Evolutionary conservation across 1,140 invertebrate genomes (phyloP).

Genomic region (Rhysida immarginata): DNA sequence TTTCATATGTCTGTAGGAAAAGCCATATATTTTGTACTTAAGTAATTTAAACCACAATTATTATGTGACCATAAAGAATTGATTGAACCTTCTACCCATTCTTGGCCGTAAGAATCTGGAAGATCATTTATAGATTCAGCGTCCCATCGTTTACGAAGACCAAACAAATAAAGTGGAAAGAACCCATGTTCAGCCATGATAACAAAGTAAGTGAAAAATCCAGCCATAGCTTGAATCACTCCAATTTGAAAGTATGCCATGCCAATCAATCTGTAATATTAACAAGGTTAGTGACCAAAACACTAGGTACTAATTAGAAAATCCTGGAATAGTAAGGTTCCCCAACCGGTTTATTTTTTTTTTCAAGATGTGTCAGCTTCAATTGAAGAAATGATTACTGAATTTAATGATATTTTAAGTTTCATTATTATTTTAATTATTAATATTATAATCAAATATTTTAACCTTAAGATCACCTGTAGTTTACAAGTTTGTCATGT

Average conservation of each 20-base stretch:
- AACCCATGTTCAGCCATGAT: conserved; percentile 99
- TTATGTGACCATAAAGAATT: neutral
- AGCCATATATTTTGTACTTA: no score
- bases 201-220: conserved; percentile 98
- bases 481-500: conserved; percentile 43
- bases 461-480: conserved; percentile 21
- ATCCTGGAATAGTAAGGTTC: no score
- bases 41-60: no score
- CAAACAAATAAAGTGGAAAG: conserved; percentile 65
- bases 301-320: neutral
- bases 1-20: conserved; percentile 62
- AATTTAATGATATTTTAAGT: neutral
- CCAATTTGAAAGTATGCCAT: conserved; percentile 98
- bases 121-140: conserved; percentile 91
- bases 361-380: no score
- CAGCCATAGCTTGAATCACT: conserved; percentile 97
- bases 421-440: neutral
- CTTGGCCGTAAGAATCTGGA: conserved; percentile 91
- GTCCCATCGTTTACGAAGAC: conserved; percentile 89
- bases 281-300: no score
- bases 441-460: no score
- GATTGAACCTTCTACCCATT: conserved; percentile 82
- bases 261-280: conserved; percentile 60
- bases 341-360: no score
- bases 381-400: neutral